phyloP scores from a whole-genome alignment of 2,113 vertebrate species.

The Nibea coibor region DNA sequence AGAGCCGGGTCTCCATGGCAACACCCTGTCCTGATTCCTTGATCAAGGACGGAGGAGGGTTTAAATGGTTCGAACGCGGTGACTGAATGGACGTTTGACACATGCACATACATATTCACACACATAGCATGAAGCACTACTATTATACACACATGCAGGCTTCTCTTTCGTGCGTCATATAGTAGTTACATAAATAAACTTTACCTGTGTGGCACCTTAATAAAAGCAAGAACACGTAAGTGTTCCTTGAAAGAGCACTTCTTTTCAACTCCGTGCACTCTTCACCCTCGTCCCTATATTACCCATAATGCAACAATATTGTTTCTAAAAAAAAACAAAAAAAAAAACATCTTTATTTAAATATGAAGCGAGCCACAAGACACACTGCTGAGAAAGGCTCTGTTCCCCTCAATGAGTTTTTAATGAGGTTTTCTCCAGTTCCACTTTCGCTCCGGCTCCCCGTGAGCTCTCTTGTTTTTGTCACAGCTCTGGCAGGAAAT shows the following conservation, averaged over 20 bases:
- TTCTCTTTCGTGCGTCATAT: neutral
- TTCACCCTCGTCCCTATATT: neutral
- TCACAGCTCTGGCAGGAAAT: neutral
- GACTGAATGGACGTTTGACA: conserved; percentile 61
- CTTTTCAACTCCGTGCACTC: neutral
- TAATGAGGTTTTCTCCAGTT: neutral
- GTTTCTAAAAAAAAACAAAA: too few relatives aligned
- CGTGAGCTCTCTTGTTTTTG: neutral
- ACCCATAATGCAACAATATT: neutral
- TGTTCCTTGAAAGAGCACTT: neutral
- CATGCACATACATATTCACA: neutral
- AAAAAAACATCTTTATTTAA: neutral
- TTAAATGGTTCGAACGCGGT: conserved; percentile 49
- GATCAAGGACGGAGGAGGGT: conserved; percentile 75
- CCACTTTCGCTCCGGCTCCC: neutral
- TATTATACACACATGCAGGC: neutral
- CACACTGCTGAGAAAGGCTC: neutral
- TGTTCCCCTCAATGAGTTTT: neutral
- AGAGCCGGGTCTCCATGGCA: conserved; percentile 80
- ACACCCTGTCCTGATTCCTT: conserved; percentile 77
- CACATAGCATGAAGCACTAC: neutral
- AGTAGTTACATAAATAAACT: neutral
- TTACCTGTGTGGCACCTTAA: neutral
- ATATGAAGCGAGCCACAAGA: neutral
- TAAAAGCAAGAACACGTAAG: neutral